Evolutionary conservation across 1,140 invertebrate species (phyloP), one percentile per base, ranked within the genome.

Genomic region (Calliphora vicina): DNA sequence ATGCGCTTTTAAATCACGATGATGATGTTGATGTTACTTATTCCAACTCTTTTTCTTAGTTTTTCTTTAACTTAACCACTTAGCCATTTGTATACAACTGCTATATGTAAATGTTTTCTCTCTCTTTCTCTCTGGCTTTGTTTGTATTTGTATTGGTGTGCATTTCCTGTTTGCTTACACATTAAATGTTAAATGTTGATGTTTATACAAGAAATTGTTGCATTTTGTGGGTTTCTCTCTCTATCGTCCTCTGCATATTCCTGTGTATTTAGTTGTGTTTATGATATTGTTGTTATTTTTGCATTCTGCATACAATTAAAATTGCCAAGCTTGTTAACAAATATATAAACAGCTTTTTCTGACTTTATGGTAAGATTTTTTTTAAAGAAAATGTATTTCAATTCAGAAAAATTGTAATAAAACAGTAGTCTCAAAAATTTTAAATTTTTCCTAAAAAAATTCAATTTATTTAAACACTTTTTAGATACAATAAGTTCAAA

Each of bases 1-100:
- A 88, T 88, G 87, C 87, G 87, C 87, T 88, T 88, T 88, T 88
- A 88, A 88, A 88, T 88, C 86, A 88, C 87, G 86, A 84, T 87
- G 86, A 78, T 17, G 74, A 43, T 78, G 74, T 23, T 78, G 23
- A 10, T 20, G 12, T 13, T 50, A 12, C 8, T 17, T 13, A 8
- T 35, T 35, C 12, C 10, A 50, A 50, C 45, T 50, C 45, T 50
- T 50, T 50, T 50, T 50, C 5, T 50, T 50, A 17, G 0, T n/a
- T 35, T 35, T 17, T 50, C 45, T 50, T 50, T 50, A n/a, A 17
- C 45, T 17, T 50, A 50, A 50, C 45, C 45, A 50, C 12, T 35
- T 35, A 50, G 17, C 17, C 45, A 50, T 50, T 50, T 50, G 45
- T 13, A 50, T 50, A 50, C 17, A 50, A 35, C 35, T 35, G 35